phyloP scores from a whole-genome alignment of 2,888 invertebrate genomes.

The Melangyna quadrimaculata region DNA sequence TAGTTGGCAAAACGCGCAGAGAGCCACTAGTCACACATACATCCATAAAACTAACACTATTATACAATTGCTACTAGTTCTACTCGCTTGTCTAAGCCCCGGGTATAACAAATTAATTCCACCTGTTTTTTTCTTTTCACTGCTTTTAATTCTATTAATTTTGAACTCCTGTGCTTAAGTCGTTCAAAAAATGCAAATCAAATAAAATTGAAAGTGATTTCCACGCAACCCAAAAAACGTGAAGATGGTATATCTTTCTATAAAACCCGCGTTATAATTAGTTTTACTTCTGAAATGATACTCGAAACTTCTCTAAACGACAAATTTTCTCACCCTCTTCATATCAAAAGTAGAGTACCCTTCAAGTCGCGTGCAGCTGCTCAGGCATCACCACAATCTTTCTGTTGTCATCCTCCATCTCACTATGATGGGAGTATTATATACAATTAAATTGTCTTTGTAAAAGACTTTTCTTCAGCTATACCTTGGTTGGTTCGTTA shows the following conservation, averaged over 20 bases:
- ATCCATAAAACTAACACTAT: too few species aligned
- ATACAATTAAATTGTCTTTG: conserved; percentile 58
- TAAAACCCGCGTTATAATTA: conserved; percentile 47
- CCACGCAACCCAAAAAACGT: background rate
- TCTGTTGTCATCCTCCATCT: conserved; percentile 21
- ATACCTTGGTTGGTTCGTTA: conserved; percentile 48
- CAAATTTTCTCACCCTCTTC: conserved; percentile 46
- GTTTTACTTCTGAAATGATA: conserved; percentile 41
- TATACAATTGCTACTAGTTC: too few species aligned
- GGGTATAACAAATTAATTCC: too few species aligned
- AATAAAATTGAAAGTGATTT: background rate
- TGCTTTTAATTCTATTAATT: background rate
- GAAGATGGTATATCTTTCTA: background rate
- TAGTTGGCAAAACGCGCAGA: too few species aligned
- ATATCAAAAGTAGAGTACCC: conserved; percentile 14
- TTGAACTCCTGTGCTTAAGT: background rate
- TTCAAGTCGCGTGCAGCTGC: conserved; percentile 71
- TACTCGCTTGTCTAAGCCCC: too few species aligned
- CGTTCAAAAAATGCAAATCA: background rate
- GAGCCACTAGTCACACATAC: too few species aligned
- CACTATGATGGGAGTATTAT: background rate
- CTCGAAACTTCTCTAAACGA: conserved; percentile 46
- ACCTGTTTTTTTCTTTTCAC: background rate
- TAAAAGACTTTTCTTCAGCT: conserved; percentile 32
- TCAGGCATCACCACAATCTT: conserved; percentile 49